phyloP scores from a whole-genome alignment of 2,113 vertebrate genomes.

The Pyrgilauda ruficollis region DNA sequence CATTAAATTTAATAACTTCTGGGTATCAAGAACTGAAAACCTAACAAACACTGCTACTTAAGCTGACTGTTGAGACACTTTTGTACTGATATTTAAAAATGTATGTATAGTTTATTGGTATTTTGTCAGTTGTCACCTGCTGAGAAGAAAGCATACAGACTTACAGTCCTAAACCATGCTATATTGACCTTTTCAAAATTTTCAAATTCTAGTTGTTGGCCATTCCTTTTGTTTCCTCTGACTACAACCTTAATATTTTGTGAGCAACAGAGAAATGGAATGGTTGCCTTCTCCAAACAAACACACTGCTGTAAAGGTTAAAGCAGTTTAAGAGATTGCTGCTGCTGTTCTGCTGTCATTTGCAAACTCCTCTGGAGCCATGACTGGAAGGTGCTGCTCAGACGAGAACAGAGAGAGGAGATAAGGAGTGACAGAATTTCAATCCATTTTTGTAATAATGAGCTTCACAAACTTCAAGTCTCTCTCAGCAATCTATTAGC shows the following conservation, averaged over 20 bases:
- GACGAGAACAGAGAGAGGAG: neutral
- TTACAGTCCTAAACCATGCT: neutral
- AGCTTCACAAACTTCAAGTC: neutral
- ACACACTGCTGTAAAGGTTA: conserved; percentile 41
- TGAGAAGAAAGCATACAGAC: neutral
- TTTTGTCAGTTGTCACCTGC: neutral
- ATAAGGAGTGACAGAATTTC: neutral
- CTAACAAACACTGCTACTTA: neutral
- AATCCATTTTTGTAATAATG: neutral
- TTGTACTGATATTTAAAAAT: neutral
- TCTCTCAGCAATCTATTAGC: neutral
- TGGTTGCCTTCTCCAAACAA: neutral
- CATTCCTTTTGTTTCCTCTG: neutral
- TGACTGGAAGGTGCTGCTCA: conserved; percentile 2
- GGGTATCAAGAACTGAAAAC: neutral
- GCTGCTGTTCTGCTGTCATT: neutral
- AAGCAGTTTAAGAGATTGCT: neutral
- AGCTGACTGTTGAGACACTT: neutral
- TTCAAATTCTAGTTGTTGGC: neutral
- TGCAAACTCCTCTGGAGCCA: neutral
- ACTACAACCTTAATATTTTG: neutral
- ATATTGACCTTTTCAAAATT: conserved; percentile 48
- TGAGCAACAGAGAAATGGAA: neutral
- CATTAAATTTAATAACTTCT: neutral
- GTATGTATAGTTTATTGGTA: neutral